Evolutionary conservation across 2,888 invertebrate species (phyloP).

Genomic region (Hirtodrosophila cameraria): DNA sequence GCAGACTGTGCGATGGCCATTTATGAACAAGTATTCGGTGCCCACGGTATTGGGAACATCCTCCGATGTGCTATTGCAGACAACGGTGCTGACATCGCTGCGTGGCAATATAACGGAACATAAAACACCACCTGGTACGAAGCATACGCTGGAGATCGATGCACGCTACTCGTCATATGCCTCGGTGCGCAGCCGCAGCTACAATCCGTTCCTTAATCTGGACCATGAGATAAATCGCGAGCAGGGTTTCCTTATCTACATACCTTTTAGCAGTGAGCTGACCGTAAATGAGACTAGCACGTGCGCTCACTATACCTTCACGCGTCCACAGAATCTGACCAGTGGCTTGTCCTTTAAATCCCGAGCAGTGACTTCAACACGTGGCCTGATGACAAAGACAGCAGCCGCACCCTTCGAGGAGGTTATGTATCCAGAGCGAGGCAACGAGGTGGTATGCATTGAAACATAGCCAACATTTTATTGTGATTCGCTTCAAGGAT

Average conservation of each 20-base stretch:
- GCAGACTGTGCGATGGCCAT: constrained; percentile 86
- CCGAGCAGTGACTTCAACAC: constrained; percentile 82
- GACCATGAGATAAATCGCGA: constrained; percentile 89
- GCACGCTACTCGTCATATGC: constrained; percentile 86
- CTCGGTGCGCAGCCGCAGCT: constrained; percentile 84
- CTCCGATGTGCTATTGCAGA: constrained; percentile 85
- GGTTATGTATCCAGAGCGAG: constrained; percentile 80
- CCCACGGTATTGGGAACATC: constrained; percentile 86
- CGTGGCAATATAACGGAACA: constrained; percentile 89
- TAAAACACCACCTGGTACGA: constrained; percentile 85
- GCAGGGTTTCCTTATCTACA: constrained; percentile 88
- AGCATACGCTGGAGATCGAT: constrained; percentile 87
- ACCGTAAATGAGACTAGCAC: constrained; percentile 78
- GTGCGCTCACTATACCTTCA: constrained; percentile 81
- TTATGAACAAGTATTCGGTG: constrained; percentile 85
- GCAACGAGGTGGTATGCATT: constrained; percentile 79
- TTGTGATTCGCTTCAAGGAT: neutral
- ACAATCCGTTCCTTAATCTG: constrained; percentile 87
- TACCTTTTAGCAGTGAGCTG: constrained; percentile 86
- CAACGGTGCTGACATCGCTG: constrained; percentile 86
- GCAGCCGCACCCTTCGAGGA: constrained; percentile 80
- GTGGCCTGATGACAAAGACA: constrained; percentile 81
- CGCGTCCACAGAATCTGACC: constrained; percentile 82
- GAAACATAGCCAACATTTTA: too few relatives aligned
- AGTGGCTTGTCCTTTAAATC: constrained; percentile 84